Evolutionary conservation across 2,113 vertebrate genomes (phyloP).

Genomic region (Taxidea taxus): DNA sequence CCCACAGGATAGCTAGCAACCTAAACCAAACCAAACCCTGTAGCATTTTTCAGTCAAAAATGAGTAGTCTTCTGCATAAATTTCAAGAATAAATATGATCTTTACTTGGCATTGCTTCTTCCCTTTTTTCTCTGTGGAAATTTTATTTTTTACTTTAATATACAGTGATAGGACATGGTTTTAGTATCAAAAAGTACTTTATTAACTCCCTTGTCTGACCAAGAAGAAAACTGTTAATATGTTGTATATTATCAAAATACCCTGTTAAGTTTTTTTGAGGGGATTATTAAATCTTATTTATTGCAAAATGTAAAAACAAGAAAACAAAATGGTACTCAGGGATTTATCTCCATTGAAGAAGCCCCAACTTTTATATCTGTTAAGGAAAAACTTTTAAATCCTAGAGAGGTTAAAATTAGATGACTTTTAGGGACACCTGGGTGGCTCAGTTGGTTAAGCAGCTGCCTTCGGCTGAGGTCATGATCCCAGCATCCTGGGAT

Average conservation of each 20-base stretch:
- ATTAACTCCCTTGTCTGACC: background rate
- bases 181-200: background rate
- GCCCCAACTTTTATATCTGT: background rate
- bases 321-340: background rate
- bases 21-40: background rate
- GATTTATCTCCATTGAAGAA: background rate
- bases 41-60: background rate
- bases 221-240: background rate
- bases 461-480: too few species aligned
- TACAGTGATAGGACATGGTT: background rate
- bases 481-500: too few species aligned
- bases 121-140: background rate
- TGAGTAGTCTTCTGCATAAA: background rate
- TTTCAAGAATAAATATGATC: background rate
- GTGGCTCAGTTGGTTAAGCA: too few species aligned
- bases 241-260: background rate
- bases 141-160: background rate
- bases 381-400: constrained; percentile 1
- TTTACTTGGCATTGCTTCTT: background rate
- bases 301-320: background rate
- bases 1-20: background rate
- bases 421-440: too few species aligned
- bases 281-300: background rate
- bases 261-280: background rate
- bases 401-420: background rate